Conservation (phyloP, 2,888 invertebrate species). For the Dioctria linearis region DNA sequence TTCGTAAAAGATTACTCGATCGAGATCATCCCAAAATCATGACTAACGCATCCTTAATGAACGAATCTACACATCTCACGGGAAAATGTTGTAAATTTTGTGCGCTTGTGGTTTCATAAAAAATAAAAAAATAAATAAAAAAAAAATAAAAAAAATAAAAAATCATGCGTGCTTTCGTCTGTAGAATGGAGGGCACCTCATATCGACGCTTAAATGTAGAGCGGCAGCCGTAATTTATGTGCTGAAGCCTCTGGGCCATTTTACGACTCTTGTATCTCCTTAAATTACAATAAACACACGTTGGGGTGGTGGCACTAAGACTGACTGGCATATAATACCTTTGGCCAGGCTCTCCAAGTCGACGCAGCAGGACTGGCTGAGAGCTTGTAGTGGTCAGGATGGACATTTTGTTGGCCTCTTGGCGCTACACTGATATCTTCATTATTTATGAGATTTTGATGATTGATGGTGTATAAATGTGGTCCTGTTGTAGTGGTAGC, state of each 20-base stretch:
- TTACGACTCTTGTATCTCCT: slow-evolving; percentile 34
- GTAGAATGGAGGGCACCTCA: not conserved
- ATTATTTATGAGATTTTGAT: slow-evolving; percentile 44
- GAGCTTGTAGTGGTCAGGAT: not conserved
- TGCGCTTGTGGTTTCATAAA: not conserved
- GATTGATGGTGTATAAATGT: slow-evolving; percentile 46
- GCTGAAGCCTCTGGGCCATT: slow-evolving; percentile 23
- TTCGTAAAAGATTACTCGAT: no score
- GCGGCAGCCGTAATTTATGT: slow-evolving; percentile 47
- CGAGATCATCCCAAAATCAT: slow-evolving; percentile 29
- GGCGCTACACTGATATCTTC: slow-evolving; percentile 38
- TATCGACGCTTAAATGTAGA: slow-evolving; percentile 21
- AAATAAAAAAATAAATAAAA: no score
- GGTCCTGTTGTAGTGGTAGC: slow-evolving; percentile 17
- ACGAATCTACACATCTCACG: slow-evolving; percentile 20
- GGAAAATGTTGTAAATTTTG: not conserved
- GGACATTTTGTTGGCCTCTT: not conserved
- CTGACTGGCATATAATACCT: not conserved
- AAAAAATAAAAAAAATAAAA: no score
- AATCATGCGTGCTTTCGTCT: not conserved
- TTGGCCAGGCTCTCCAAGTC: not conserved
- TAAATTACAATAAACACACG: slow-evolving; percentile 49
- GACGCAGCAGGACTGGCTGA: slow-evolving; percentile 3
- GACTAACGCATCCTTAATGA: slow-evolving; percentile 45
- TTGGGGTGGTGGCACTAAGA: slow-evolving; percentile 28